Percentiles rank a stretch among this genome's conserved stretches.
These are phyloP conservation scores for Astyanax mexicanus DNA, from an alignment of 2,797 vertebrate genomes.

Conservation along the genomic window DNA sequence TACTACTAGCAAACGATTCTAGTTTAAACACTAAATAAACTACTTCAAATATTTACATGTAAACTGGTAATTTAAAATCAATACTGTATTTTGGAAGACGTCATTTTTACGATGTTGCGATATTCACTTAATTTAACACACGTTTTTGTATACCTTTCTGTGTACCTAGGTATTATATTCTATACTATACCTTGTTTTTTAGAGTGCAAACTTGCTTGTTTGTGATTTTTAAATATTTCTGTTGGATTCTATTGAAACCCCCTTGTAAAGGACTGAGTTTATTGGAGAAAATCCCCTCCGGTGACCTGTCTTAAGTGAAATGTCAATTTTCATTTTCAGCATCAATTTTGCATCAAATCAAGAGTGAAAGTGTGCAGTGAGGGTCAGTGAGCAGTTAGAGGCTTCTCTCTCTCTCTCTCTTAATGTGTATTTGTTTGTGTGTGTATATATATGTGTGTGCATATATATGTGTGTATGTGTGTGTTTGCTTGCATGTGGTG, in stretches of 20 bases:
- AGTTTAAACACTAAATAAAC: too few species aligned
- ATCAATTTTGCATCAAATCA: constrained; percentile 36
- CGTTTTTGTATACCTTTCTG: background rate
- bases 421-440: background rate
- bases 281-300: background rate
- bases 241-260: background rate
- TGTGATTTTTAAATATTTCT: background rate
- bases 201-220: background rate
- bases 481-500: constrained; percentile 50
- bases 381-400: constrained; percentile 31
- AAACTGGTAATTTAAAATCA: too few species aligned
- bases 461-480: constrained; percentile 5
- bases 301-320: constrained; percentile 18
- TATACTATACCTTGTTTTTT: too few species aligned
- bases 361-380: constrained; percentile 18
- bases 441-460: constrained; percentile 33
- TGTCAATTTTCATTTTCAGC: constrained; percentile 26
- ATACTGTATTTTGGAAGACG: too few species aligned
- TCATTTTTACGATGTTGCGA: too few species aligned
- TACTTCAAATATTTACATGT: too few species aligned
- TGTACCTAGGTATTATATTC: background rate
- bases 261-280: background rate
- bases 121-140: background rate
- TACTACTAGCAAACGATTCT: too few species aligned
- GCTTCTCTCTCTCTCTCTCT: background rate